These are phyloP conservation scores for Xyrauchen texanus DNA, from an alignment of 2,113 vertebrate genomes.

Conservation along the genomic window DNA sequence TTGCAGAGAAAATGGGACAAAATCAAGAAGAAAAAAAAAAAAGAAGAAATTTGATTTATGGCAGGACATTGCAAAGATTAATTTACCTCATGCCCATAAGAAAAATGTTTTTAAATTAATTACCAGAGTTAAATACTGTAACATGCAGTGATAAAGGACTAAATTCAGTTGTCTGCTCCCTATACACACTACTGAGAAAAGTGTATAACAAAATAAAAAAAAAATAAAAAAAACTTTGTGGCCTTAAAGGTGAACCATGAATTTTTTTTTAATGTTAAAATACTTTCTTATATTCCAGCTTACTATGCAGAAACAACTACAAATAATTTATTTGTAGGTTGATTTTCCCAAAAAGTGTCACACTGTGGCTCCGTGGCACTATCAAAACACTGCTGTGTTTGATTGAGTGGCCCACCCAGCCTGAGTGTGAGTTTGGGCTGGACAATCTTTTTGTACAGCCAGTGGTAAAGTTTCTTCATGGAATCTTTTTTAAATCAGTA, in stretches of 20 bases:
- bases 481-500: too few species aligned
- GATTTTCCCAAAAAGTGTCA: not conserved
- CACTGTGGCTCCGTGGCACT: not conserved
- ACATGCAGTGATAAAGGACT: not conserved
- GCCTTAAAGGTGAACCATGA: not conserved
- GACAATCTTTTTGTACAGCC: too few species aligned
- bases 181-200: not conserved
- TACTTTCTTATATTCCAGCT: not conserved
- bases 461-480: too few species aligned
- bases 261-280: not conserved
- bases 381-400: not conserved
- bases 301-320: too few species aligned
- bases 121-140: conserved; percentile 42
- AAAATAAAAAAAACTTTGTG: not conserved
- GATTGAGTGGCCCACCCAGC: not conserved
- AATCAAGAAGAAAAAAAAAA: too few species aligned
- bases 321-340: not conserved
- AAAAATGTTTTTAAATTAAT: conserved; percentile 58
- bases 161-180: not conserved
- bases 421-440: too few species aligned
- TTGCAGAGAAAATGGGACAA: too few species aligned
- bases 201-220: not conserved
- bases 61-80: not conserved
- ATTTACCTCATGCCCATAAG: not conserved
- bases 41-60: not conserved